A percentile compares a stretch with the other conserved stretches of the same genome.
Conservation (phyloP, 2,113 vertebrate genomes). For the Antigone vipio region DNA sequence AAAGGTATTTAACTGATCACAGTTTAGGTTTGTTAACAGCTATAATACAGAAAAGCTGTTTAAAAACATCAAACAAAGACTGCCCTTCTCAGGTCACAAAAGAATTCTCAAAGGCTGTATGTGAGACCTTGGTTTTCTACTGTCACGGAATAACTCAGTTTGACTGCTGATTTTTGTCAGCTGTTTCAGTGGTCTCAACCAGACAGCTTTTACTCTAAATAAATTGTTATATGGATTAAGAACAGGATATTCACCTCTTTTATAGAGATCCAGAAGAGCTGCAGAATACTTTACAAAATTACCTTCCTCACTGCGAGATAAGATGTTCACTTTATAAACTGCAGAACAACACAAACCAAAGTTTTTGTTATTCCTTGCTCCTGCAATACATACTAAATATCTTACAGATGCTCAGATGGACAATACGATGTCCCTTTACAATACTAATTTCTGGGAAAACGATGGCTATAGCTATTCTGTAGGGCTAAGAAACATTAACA, state of each 20-base stretch:
- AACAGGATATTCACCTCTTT: conserved; percentile 72
- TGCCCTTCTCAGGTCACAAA: background rate
- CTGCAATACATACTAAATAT: background rate
- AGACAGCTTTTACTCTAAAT: background rate
- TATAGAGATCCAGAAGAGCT: conserved; percentile 78
- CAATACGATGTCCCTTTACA: background rate
- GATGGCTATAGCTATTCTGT: background rate
- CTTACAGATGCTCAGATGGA: background rate
- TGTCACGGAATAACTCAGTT: background rate
- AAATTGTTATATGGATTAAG: background rate
- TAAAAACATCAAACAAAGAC: background rate
- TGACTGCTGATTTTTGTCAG: background rate
- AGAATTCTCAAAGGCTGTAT: background rate
- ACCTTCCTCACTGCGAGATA: conserved; percentile 75
- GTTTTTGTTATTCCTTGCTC: background rate
- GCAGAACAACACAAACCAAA: background rate
- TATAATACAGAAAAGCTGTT: background rate
- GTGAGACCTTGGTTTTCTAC: background rate
- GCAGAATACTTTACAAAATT: conserved; percentile 85
- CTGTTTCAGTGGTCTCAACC: background rate
- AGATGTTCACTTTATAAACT: conserved; percentile 85
- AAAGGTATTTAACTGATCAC: background rate
- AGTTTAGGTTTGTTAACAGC: background rate
- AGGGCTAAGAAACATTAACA: background rate
- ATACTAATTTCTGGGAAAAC: background rate